Conservation (phyloP, 2,113 vertebrate species). For the Tenrec ecaudatus region DNA sequence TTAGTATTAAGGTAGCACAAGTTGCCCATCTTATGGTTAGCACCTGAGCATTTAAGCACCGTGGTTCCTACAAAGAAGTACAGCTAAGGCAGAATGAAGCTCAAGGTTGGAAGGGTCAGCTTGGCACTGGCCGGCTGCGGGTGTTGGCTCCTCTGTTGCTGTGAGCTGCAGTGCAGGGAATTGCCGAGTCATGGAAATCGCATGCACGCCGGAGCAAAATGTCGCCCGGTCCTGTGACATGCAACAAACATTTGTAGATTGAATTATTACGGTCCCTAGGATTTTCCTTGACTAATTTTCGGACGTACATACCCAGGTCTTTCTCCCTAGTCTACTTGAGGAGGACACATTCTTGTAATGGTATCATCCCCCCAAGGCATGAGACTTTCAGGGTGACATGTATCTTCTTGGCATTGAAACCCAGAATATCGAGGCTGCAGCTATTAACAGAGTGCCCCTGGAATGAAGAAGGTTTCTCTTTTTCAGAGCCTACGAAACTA, state of each 20-base stretch:
- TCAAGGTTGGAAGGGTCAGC: background rate
- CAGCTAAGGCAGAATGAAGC: background rate
- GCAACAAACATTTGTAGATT: background rate
- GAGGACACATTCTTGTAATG: background rate
- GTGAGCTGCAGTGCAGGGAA: background rate
- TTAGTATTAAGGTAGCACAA: too few species aligned
- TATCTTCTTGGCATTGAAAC: background rate
- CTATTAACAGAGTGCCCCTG: background rate
- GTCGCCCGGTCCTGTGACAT: background rate
- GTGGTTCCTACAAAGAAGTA: background rate
- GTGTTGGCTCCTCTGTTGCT: background rate
- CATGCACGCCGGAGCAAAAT: background rate
- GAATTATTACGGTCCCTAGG: background rate
- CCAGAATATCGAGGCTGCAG: background rate
- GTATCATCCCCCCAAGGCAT: background rate
- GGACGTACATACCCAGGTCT: background rate
- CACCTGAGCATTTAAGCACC: background rate
- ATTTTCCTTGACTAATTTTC: background rate
- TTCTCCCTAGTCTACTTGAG: background rate
- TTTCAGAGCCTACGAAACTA: accelerated
- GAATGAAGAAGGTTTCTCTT: background rate
- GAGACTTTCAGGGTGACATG: background rate
- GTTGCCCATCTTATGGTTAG: background rate
- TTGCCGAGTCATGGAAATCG: background rate
- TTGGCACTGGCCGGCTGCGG: background rate